Evolutionary conservation across 2,797 vertebrate species (phyloP), one percentile per base, ranked within the genome.

Genomic region (Tapera naevia): DNA sequence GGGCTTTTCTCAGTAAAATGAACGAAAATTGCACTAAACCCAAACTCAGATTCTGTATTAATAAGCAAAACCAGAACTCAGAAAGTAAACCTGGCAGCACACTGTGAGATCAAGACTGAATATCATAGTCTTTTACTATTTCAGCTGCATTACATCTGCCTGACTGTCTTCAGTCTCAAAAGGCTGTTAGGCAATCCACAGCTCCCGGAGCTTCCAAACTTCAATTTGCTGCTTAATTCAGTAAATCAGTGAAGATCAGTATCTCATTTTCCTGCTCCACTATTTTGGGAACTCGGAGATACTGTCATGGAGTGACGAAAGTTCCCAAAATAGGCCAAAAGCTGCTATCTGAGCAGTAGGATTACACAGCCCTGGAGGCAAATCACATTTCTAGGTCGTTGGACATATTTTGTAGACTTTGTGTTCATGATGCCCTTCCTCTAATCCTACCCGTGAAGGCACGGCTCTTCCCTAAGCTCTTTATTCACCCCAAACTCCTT

Each of bases 21-120:
- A 62, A 46, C 10, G 51, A 53, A 48, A 86, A 67, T 23, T 13
- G 53, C 71, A 33, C 19, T 37, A 45, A 33, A 60, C 67, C 45
- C 58, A 61, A 53, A 10, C 14, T 33, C 24, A 19, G 18, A 8
- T 54, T 76, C 60, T 62, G 30, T 17, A 16, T 16, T 28, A 46
- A 70, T 13, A 22, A 67, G 27, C 51, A 70, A 64, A 87, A 27
- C 4, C 43, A 41, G 51, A 79, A 0, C 30, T 9, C 39, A 82
- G 66, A 6, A 24, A 25, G 16, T 3, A 19, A 58, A 60, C 5
- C 11, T 78, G 58, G 56, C 65, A 54, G 35, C 53, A 7, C 6
- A 1, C 1, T 17, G 75, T 3, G 2, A 33, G 67, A 6, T 14
- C 33, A 12, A 6, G 30, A 1, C 9, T 5, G 35, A 37, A 7